Evolutionary conservation across 2,113 vertebrate genomes (phyloP).

Genomic region (Prinia subflava): DNA sequence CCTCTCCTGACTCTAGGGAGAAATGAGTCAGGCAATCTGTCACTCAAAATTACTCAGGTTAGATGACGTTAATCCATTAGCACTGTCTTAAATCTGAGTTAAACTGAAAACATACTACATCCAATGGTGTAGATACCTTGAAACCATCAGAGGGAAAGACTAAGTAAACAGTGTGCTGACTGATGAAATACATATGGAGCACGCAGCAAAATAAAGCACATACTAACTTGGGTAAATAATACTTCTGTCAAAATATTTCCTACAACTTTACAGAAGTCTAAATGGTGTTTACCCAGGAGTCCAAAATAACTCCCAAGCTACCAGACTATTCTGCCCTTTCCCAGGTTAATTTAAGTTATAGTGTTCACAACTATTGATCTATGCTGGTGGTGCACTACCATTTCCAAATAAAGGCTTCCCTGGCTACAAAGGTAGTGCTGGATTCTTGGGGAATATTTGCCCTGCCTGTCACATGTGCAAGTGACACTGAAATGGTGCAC

Average conservation of each 20-base stretch:
- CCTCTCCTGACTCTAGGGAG: background rate
- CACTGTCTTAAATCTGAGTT: background rate
- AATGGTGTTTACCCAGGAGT: background rate
- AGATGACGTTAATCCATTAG: background rate
- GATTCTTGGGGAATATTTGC: background rate
- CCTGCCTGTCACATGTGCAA: rapidly evolving
- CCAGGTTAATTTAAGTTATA: background rate
- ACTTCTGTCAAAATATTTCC: background rate
- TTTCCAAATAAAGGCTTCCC: background rate
- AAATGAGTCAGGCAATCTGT: background rate
- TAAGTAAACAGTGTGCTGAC: background rate
- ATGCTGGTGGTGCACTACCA: background rate
- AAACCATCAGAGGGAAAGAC: background rate
- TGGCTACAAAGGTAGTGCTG: background rate
- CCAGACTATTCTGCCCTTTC: background rate
- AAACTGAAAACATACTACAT: background rate
- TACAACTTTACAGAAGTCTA: background rate
- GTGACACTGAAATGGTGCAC: background rate
- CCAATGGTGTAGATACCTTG: background rate
- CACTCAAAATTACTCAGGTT: background rate
- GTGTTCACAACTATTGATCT: background rate
- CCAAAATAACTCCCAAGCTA: background rate
- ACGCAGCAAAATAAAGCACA: background rate
- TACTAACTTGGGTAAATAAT: background rate
- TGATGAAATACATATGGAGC: background rate